Conservation (phyloP, 2,888 invertebrate genomes). For the Chloroclysta siterata region DNA sequence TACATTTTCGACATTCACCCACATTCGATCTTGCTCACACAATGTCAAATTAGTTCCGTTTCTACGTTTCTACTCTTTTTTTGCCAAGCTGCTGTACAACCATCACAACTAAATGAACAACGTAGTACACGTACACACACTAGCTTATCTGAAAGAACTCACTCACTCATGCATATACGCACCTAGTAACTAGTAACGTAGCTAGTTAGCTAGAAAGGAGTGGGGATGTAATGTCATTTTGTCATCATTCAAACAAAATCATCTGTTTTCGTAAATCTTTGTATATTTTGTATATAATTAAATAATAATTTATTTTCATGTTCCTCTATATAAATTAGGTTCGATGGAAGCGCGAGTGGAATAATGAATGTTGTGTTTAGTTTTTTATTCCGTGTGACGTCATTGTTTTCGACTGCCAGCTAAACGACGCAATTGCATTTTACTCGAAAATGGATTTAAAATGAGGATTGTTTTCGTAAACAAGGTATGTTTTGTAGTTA, state of each 20-base stretch:
- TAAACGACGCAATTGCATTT: slow-evolving; percentile 87
- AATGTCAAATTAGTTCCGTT: no score
- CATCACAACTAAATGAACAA: no score
- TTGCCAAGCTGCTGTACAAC: no score
- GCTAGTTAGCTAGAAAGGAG: neutral
- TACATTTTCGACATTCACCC: no score
- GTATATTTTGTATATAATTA: slow-evolving; percentile 75
- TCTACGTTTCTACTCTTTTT: no score
- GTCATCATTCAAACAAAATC: slow-evolving; percentile 64
- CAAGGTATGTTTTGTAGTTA: slow-evolving; percentile 65
- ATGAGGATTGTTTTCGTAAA: slow-evolving; percentile 73
- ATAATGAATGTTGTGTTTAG: slow-evolving; percentile 66
- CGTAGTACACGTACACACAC: no score
- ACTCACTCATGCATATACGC: neutral
- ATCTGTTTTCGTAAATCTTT: slow-evolving; percentile 79
- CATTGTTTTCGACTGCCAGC: slow-evolving; percentile 84
- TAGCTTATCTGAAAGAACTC: neutral
- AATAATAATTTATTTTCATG: slow-evolving; percentile 64
- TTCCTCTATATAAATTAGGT: slow-evolving; percentile 51
- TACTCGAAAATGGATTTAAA: slow-evolving; percentile 80
- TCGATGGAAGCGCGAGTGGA: slow-evolving; percentile 57
- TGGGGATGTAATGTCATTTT: slow-evolving; percentile 30
- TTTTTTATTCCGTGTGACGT: slow-evolving; percentile 83
- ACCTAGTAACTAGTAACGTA: no score
- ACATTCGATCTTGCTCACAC: no score